Conservation (phyloP, 2,797 vertebrate species). For the Liasis olivaceus region DNA sequence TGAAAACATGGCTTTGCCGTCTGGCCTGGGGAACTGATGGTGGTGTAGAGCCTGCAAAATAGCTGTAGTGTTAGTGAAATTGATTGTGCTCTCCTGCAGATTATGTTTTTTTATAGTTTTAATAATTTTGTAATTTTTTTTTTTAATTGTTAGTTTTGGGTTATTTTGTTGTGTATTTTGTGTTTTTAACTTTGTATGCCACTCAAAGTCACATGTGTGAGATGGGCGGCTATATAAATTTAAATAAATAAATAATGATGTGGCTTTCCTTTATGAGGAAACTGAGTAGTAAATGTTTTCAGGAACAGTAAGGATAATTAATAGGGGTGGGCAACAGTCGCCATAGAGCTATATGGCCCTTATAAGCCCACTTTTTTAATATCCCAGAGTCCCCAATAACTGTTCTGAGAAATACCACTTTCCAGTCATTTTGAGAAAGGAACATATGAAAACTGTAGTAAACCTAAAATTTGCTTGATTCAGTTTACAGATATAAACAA, state of each 20-base stretch:
- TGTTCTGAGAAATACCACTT: background rate
- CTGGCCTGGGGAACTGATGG: background rate
- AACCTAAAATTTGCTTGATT: background rate
- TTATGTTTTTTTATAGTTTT: background rate
- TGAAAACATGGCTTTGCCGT: background rate
- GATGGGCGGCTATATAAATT: background rate
- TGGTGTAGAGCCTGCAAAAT: background rate
- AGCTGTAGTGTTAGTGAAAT: background rate
- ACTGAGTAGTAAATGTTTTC: background rate
- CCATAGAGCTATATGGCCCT: background rate
- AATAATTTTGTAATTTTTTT: background rate
- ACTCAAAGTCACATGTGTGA: background rate
- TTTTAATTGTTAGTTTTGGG: background rate
- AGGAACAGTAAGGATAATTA: background rate
- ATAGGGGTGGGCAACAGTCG: background rate
- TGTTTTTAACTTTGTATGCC: background rate
- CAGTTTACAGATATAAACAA: background rate
- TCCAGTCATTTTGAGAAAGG: background rate
- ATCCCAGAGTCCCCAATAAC: background rate
- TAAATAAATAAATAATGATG: slow-evolving; percentile 6
- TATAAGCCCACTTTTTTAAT: background rate
- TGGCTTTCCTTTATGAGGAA: background rate
- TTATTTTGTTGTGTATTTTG: background rate
- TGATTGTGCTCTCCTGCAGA: background rate
- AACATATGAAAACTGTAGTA: background rate